Base-by-base conservation (phyloP, 2,888 invertebrate genomes). In the Dicyrtoma fusca region DNA sequence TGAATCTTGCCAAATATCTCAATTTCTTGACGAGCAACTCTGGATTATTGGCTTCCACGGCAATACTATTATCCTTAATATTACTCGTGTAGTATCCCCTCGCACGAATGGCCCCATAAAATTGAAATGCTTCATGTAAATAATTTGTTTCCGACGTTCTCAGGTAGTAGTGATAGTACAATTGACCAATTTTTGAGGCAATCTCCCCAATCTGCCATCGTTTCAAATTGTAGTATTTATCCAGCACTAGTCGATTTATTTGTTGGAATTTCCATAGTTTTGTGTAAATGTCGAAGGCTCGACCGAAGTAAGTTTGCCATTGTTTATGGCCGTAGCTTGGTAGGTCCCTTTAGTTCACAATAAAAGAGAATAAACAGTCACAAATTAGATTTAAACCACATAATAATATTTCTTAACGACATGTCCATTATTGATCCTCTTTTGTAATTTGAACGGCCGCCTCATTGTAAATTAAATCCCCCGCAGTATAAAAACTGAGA, bases 131-230 rank as follows among this genome's bases (percentile, higher is more conserved):
- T 86, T 97, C 97, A 84, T 94, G 93, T 81, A 97, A 87, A 85
- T 97, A 97, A 84, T 93, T 94, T 47, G 95, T 95, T 86, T 97
- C 97, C 85, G 97, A 97, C 76, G 97, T 97, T 82, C 97, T 88
- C 82, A 97, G 87, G 84, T 97, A 97, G 86, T 97, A 97, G 86
- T 97, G 97, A 85, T 97, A 97, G 85, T 97, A 97, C 42, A 97
- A 90, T 85, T 97, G 97, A 79, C 97, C 97, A 83, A 97, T 97
- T 87, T 97, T 97, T 69, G 96, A 97, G 63, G 97, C 97, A 79
- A 97, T 96, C 86, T 97, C 97, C 69, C 97, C 97, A 81, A 97
- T 97, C 85, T 97, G 97, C 97, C 97, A 97, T 81, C 97, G 86
- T 83, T 97, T 97, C 81, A 97, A 87, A 44, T 95, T 95, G 85